Evolutionary conservation across 37 sponge, comb jelly and placozoan genomes (phyloP).

Genomic region (Spongilla lacustris): DNA sequence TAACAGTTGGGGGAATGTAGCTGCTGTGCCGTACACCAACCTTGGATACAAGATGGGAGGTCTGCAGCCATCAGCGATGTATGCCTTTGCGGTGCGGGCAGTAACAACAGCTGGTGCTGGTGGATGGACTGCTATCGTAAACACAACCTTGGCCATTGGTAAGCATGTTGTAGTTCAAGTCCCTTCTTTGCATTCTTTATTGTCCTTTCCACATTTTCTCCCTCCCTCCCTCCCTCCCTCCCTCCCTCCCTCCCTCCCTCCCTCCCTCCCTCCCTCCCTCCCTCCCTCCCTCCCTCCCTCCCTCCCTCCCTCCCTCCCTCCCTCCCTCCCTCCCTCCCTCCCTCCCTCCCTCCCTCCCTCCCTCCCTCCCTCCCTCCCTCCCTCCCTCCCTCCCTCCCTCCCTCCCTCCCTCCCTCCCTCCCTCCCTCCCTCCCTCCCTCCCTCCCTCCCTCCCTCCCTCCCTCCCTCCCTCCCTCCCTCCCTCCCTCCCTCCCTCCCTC

Average conservation of each 20-base stretch:
- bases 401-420: neutral
- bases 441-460: neutral
- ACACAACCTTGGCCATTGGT: conserved; percentile 13
- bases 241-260: neutral
- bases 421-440: neutral
- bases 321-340: neutral
- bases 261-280: neutral
- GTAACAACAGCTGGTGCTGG: conserved; percentile 3
- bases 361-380: neutral
- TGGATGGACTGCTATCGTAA: neutral
- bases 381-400: neutral
- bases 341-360: neutral
- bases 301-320: neutral
- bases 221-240: too few relatives aligned
- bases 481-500: neutral
- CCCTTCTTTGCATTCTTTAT: too few relatives aligned
- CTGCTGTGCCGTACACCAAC: neutral
- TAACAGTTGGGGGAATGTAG: neutral
- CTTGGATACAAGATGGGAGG: conserved; percentile 12
- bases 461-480: neutral
- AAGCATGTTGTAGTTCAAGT: too few relatives aligned
- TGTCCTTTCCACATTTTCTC: too few relatives aligned
- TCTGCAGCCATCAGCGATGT: conserved; percentile 3
- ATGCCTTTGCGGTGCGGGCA: neutral
- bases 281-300: neutral